Percentiles rank a stretch among this genome's conserved stretches.
Conservation (phyloP, 2,888 invertebrate genomes). For the Stenodema calcarata region DNA sequence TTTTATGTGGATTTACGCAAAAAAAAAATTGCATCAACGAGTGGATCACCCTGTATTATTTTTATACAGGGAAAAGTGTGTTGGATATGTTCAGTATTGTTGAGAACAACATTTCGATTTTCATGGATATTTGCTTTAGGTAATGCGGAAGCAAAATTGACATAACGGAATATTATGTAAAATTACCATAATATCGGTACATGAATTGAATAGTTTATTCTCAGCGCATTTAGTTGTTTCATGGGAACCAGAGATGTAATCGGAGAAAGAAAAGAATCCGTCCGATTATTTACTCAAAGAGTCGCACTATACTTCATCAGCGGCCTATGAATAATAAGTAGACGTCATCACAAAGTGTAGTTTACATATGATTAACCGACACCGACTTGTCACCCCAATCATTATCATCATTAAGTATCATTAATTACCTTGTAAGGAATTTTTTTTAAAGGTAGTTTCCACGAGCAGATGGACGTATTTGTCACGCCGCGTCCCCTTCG, state of each 20-base stretch:
- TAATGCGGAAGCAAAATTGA: too few species aligned
- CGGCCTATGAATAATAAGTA: slow-evolving; percentile 19
- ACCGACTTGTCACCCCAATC: slow-evolving; percentile 35
- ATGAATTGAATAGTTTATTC: too few species aligned
- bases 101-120: too few species aligned
- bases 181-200: too few species aligned
- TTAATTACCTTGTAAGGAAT: slow-evolving; percentile 23
- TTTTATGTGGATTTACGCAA: too few species aligned
- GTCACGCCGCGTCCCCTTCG: background rate
- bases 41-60: too few species aligned
- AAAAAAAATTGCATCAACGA: too few species aligned
- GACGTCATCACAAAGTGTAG: slow-evolving; percentile 31
- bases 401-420: slow-evolving; percentile 44
- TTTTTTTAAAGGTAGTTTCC: background rate
- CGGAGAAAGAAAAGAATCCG: background rate
- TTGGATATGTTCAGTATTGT: too few species aligned
- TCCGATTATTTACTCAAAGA: background rate
- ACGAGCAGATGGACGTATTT: slow-evolving; percentile 18
- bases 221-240: background rate
- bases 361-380: slow-evolving; percentile 42
- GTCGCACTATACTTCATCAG: slow-evolving; percentile 11
- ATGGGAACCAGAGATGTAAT: background rate
- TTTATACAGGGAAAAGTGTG: too few species aligned
- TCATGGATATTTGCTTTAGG: too few species aligned
- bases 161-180: too few species aligned